Conservation (phyloP, 1,140 invertebrate species). For the Adoxophyes honmai region DNA sequence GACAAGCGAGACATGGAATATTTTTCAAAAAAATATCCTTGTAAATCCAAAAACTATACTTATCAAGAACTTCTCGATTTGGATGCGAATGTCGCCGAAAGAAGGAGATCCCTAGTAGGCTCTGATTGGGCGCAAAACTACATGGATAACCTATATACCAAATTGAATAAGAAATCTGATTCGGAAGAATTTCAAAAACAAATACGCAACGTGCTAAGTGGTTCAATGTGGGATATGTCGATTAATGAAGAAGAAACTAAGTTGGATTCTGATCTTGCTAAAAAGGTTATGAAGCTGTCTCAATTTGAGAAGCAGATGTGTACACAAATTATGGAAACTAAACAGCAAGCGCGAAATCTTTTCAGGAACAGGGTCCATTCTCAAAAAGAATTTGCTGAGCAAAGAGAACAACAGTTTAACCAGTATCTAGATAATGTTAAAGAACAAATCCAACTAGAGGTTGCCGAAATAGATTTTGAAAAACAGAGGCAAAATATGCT, state of each 20-base stretch:
- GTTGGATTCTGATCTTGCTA: constrained; percentile 70
- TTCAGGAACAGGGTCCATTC: constrained; percentile 71
- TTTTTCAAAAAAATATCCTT: constrained; percentile 53
- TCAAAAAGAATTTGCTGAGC: constrained; percentile 66
- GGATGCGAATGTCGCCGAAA: constrained; percentile 45
- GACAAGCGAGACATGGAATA: constrained; percentile 59
- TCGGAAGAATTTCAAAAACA: constrained; percentile 65
- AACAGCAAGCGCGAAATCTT: constrained; percentile 75
- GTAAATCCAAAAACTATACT: constrained; percentile 55
- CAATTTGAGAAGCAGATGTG: constrained; percentile 81
- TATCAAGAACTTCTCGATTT: constrained; percentile 56
- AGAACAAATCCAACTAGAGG: constrained; percentile 63
- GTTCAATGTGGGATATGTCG: constrained; percentile 56
- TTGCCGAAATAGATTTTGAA: constrained; percentile 74
- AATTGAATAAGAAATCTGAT: constrained; percentile 50
- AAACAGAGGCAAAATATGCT: constrained; percentile 71
- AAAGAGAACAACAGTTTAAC: constrained; percentile 67
- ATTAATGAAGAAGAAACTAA: constrained; percentile 71
- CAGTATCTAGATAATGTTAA: constrained; percentile 64
- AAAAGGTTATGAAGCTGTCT: constrained; percentile 78
- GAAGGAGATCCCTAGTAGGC: constrained; percentile 42
- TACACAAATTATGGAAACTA: constrained; percentile 78
- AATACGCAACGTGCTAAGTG: constrained; percentile 52
- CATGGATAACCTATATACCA: constrained; percentile 52
- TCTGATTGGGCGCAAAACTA: constrained; percentile 58